Conservation (phyloP, 2,113 vertebrate species). For the Taxidea taxus region DNA sequence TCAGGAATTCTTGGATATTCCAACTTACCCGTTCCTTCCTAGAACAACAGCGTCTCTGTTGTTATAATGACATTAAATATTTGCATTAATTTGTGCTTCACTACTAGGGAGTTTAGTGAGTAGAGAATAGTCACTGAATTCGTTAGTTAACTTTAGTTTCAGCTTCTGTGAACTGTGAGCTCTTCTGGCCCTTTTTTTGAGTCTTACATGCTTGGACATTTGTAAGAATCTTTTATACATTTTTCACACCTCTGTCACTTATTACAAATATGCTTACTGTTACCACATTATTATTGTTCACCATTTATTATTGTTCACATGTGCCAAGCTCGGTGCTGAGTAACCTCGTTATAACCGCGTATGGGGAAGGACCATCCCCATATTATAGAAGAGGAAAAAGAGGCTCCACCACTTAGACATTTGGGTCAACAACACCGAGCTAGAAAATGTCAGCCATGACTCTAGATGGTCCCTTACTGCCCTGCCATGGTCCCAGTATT, state of each 20-base stretch:
- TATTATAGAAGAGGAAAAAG: neutral
- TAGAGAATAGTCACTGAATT: neutral
- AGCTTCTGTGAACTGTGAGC: neutral
- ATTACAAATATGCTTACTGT: neutral
- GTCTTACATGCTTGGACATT: neutral
- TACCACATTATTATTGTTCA: accelerated
- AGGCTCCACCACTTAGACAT: neutral
- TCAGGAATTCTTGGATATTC: neutral
- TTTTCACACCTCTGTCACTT: neutral
- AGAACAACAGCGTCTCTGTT: too few relatives aligned
- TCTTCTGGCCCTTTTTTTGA: neutral
- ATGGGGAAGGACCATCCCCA: too few relatives aligned
- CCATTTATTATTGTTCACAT: accelerated
- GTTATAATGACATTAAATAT: too few relatives aligned
- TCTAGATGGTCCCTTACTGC: accelerated
- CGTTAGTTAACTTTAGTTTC: neutral
- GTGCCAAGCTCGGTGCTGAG: too few relatives aligned
- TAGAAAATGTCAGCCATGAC: too few relatives aligned
- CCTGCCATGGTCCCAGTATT: accelerated
- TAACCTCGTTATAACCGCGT: neutral
- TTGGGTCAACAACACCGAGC: neutral
- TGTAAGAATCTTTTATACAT: neutral
- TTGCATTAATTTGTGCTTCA: neutral
- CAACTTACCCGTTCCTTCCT: too few relatives aligned
- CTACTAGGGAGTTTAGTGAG: neutral